Evolutionary conservation across 1,140 invertebrate genomes (phyloP), one percentile per base, ranked within the genome.

Genomic region (Sarcophaga peregrina): DNA sequence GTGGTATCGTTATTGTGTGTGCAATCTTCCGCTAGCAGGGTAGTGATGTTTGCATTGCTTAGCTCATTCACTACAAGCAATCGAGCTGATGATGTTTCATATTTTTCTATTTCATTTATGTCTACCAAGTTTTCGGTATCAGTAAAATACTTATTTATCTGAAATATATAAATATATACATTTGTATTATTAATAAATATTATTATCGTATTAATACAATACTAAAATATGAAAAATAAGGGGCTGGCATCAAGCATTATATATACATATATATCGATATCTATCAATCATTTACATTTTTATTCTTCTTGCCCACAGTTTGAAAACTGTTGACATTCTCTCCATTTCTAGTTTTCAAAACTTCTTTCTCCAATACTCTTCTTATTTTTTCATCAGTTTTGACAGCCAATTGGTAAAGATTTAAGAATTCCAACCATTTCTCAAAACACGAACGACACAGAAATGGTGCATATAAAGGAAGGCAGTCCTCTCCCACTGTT

Each of bases 41-140:
- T 37, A 37, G 25, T 37, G 25, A 37, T 37, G 25, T 37, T 37
- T 37, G 1, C 25, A 37, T 4, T 37, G 25, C 25, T 37, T 37
- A 37, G 25, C 25, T 37, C 25, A 37, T 37, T 37, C 25, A 4
- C 25, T 37, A 11, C 8, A 10, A 8, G 46, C 13, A 62, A 81
- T 45, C 52, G 48, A 1, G 75, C n/a, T n/a, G n/a, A 78, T 10
- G 9, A 10, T 50, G 75, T 78, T 78, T 78, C 47, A 78, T 52
- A 78, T 52, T 78, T 78, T 78, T 50, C 75, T 20, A 78, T 11
- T 17, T 78, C 75, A 25, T 25, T 10, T 78, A 78, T 50, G 50
- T 50, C 25, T 15, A 50, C 10, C 13, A 25, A 50, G 2, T 47
- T 2, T 20, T 78, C 75, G 47, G 48, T 25, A 11, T 78, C 47